Conservation (phyloP, 2,797 vertebrate species). For the Myoxocephalus aenaeus region DNA sequence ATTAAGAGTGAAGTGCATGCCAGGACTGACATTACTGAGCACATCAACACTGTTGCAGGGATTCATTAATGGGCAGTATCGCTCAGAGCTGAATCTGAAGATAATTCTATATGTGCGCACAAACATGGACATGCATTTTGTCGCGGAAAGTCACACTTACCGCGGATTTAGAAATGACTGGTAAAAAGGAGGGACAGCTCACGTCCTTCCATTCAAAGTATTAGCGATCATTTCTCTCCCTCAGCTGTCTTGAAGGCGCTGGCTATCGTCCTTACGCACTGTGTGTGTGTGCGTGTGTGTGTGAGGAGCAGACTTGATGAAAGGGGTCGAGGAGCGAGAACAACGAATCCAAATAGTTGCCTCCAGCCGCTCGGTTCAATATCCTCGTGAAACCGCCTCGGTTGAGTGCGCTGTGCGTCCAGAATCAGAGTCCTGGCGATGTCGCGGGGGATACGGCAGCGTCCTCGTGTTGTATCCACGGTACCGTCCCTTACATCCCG, state of each 20-base stretch:
- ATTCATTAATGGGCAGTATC: conserved; percentile 33
- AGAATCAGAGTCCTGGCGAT: conserved; percentile 59
- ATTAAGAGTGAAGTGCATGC: conserved; percentile 60
- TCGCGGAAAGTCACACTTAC: conserved; percentile 70
- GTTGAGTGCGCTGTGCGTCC: conserved; percentile 46
- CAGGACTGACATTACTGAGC: conserved; percentile 32
- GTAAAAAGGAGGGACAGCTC: conserved; percentile 32
- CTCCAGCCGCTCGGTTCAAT: conserved; percentile 53
- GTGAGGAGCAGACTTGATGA: conserved; percentile 31
- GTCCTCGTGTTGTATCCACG: conserved; percentile 77
- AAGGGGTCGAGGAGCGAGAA: conserved; percentile 32
- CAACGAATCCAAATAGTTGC: conserved; percentile 63
- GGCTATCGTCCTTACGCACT: conserved; percentile 61
- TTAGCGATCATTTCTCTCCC: conserved; percentile 47
- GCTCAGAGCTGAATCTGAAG: conserved; percentile 37
- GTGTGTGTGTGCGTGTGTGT: neutral
- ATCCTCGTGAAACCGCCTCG: conserved; percentile 55
- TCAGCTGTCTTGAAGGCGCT: conserved; percentile 63
- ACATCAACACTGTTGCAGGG: conserved; percentile 35
- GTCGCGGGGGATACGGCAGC: conserved; percentile 55
- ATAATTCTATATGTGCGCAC: conserved; percentile 38
- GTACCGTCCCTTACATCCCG: conserved; percentile 77
- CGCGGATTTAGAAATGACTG: conserved; percentile 58
- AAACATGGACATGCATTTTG: conserved; percentile 26
- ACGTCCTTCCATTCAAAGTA: conserved; percentile 68